These are phyloP conservation scores for Geotrypetes seraphini DNA, from an alignment of 2,797 vertebrate genomes.

Conservation along the genomic window DNA sequence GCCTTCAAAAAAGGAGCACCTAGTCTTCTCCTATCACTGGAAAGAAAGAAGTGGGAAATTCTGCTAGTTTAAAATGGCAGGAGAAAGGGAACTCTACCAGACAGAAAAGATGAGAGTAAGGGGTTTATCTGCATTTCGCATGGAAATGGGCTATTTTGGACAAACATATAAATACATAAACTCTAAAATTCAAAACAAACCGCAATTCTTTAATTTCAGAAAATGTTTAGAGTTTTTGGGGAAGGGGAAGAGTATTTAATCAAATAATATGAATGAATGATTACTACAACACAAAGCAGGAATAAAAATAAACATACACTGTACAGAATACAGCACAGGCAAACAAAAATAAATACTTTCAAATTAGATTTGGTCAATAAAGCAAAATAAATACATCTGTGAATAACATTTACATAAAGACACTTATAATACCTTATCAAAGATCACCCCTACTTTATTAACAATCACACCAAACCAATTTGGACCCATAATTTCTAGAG, in stretches of 20 bases:
- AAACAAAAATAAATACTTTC: constrained; percentile 7
- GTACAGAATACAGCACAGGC: not conserved
- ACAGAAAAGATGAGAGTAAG: too few species aligned
- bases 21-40: too few species aligned
- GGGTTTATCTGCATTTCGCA: too few species aligned
- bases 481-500: not conserved
- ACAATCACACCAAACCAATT: not conserved
- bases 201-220: not conserved
- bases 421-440: not conserved
- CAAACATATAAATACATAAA: not conserved
- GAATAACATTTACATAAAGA: not conserved
- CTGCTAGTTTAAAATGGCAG: too few species aligned
- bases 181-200: too few species aligned
- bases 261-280: not conserved
- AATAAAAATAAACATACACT: not conserved
- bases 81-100: too few species aligned
- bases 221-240: too few species aligned
- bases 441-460: not conserved
- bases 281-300: not conserved
- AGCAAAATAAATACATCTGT: constrained; percentile 7
- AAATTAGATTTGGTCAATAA: constrained; percentile 16
- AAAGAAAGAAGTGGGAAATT: too few species aligned
- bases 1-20: too few species aligned
- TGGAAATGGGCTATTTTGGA: not conserved
- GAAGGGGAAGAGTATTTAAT: too few species aligned